These are phyloP conservation scores for Ormia ochracea DNA, from an alignment of 2,888 invertebrate species.

Conservation along the genomic window DNA sequence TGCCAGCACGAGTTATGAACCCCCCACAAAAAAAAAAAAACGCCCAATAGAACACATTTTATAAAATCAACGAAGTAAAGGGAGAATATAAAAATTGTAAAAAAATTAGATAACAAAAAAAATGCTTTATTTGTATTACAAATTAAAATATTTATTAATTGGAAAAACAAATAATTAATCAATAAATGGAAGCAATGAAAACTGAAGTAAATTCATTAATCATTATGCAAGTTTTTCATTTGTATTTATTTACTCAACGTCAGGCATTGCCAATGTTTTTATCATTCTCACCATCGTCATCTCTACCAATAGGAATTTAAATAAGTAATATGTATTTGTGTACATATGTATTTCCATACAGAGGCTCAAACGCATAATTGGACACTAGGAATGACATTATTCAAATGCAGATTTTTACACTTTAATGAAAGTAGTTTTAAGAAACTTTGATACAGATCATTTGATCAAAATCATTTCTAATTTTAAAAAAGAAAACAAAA, in stretches of 20 bases:
- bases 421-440: no score
- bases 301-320: conserved; percentile 1
- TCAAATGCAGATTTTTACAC: no score
- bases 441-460: no score
- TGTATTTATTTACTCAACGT: conserved; percentile 36
- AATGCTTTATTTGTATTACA: conserved; percentile 56
- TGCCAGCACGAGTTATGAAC: no score
- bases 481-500: no score
- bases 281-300: background rate
- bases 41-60: conserved; percentile 26
- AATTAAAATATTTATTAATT: conserved; percentile 60
- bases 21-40: no score
- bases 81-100: no score
- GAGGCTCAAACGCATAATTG: no score
- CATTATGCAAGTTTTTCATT: conserved; percentile 47
- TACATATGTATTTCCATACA: no score
- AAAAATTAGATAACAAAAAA: background rate
- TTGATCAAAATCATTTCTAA: no score
- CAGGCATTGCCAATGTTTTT: background rate
- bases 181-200: background rate
- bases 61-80: background rate
- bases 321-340: background rate
- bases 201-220: conserved; percentile 44
- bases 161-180: conserved; percentile 7
- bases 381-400: no score